These are phyloP conservation scores for Rotaria sp. DNA, from an alignment of 2,888 invertebrate genomes.

Conservation along the genomic window DNA sequence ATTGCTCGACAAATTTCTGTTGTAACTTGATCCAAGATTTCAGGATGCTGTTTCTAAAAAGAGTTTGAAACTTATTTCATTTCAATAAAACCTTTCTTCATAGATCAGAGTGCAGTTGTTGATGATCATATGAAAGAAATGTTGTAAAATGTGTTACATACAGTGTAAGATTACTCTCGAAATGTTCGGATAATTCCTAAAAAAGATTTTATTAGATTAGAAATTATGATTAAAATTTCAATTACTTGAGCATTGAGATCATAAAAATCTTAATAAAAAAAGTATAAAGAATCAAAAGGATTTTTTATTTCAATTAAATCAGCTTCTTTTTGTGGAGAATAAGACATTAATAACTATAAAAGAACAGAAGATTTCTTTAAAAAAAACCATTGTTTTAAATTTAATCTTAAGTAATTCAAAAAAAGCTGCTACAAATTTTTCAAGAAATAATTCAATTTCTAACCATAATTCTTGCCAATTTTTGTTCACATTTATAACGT, in stretches of 20 bases:
- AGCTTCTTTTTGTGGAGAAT: neutral
- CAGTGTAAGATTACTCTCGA: slow-evolving; percentile 87
- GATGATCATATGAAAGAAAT: slow-evolving; percentile 71
- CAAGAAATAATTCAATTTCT: slow-evolving; percentile 90
- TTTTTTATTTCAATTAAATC: slow-evolving; percentile 65
- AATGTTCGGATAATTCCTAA: slow-evolving; percentile 87
- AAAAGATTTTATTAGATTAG: neutral
- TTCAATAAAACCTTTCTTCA: no score
- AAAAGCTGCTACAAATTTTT: slow-evolving; percentile 82
- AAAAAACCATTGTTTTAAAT: slow-evolving; percentile 42
- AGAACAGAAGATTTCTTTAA: neutral
- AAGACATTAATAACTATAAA: neutral
- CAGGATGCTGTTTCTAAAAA: slow-evolving; percentile 73
- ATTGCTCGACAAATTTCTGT: slow-evolving; percentile 94
- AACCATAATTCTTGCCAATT: slow-evolving; percentile 83
- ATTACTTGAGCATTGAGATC: slow-evolving; percentile 81
- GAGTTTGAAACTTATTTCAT: slow-evolving; percentile 60
- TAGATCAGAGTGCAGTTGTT: neutral
- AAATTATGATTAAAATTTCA: no score
- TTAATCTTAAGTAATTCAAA: slow-evolving; percentile 78
- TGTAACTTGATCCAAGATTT: slow-evolving; percentile 78
- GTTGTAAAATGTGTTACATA: slow-evolving; percentile 89
- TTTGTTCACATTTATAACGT: slow-evolving; percentile 86
- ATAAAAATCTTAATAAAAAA: slow-evolving; percentile 88
- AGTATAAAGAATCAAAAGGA: slow-evolving; percentile 77